Conservation (phyloP, 2,888 invertebrate species). For the Galerucella nymphaeae region DNA sequence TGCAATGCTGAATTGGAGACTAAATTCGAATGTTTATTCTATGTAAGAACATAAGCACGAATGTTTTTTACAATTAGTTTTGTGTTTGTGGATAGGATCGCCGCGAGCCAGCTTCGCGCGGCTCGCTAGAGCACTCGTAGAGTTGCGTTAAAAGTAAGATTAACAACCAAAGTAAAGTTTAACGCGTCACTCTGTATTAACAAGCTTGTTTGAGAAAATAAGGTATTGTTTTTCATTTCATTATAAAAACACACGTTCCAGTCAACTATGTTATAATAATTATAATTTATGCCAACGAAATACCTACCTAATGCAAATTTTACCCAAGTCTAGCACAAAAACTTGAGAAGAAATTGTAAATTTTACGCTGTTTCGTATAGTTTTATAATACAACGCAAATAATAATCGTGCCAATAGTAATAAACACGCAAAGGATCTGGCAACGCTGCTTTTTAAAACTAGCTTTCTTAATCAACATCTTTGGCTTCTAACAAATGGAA, state of each 20-base stretch:
- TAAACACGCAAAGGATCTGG: conserved; percentile 38
- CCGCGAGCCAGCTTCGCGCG: no score
- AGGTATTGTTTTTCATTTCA: conserved; percentile 36
- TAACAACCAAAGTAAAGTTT: neutral
- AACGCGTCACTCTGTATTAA: conserved; percentile 18
- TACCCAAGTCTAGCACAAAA: conserved; percentile 38
- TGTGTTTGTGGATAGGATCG: no score
- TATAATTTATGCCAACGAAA: conserved; percentile 38
- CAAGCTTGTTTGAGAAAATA: conserved; percentile 23
- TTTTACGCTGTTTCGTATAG: conserved; percentile 19
- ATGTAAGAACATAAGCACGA: no score
- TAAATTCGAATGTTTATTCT: no score
- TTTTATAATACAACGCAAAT: conserved; percentile 35
- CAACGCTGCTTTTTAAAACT: conserved; percentile 39
- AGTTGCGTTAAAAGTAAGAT: neutral
- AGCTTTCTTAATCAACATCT: conserved; percentile 41
- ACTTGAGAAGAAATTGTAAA: conserved; percentile 36
- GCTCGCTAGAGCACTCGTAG: no score
- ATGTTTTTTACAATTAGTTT: no score
- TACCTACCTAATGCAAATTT: conserved; percentile 42
- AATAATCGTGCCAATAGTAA: conserved; percentile 7
- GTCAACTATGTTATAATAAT: conserved; percentile 27
- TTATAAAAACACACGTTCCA: conserved; percentile 34
- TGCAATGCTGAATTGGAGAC: no score
- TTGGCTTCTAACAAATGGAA: conserved; percentile 19